Evolutionary conservation across 23 tunicate genomes (phyloP).

Genomic region (Halocynthia roretzi): DNA sequence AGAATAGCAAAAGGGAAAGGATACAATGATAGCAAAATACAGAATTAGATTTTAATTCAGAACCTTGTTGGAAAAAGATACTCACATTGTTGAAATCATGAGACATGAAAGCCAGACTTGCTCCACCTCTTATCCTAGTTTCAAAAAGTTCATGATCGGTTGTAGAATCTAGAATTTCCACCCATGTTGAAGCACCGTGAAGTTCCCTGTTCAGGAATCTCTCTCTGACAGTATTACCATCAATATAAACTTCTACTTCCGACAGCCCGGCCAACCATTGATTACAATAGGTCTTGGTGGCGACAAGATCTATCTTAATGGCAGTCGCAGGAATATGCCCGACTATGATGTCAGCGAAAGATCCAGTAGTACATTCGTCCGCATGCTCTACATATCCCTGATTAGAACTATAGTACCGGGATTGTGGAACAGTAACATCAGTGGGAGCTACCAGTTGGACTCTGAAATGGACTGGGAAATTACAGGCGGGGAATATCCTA

Average conservation of each 20-base stretch:
- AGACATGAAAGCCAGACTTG: conserved; percentile 13
- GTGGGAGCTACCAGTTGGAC: neutral
- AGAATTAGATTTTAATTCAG: too few species aligned
- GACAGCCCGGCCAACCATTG: conserved; percentile 10
- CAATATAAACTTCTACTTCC: conserved; percentile 26
- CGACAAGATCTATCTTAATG: conserved; percentile 16
- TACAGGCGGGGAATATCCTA: conserved; percentile 9
- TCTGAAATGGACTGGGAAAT: conserved; percentile 22
- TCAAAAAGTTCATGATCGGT: conserved; percentile 1
- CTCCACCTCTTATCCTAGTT: conserved; percentile 9
- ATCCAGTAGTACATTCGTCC: neutral
- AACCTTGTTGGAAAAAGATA: too few species aligned
- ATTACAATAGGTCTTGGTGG: neutral
- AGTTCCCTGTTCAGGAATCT: conserved; percentile 6
- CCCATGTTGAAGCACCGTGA: conserved; percentile 29
- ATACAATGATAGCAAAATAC: too few species aligned
- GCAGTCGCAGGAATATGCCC: conserved; percentile 23
- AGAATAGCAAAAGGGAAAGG: too few species aligned
- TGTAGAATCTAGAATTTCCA: conserved; percentile 2
- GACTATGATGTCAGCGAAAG: conserved; percentile 15
- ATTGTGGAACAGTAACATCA: neutral
- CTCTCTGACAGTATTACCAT: conserved; percentile 8
- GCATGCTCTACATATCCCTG: conserved; percentile 29
- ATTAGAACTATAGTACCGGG: conserved; percentile 13
- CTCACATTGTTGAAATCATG: neutral